A percentile compares a stretch with the other conserved stretches of the same genome.
These are phyloP conservation scores for Rousettus leschenaultii DNA, from an alignment of 2,113 vertebrate species.

Conservation along the genomic window DNA sequence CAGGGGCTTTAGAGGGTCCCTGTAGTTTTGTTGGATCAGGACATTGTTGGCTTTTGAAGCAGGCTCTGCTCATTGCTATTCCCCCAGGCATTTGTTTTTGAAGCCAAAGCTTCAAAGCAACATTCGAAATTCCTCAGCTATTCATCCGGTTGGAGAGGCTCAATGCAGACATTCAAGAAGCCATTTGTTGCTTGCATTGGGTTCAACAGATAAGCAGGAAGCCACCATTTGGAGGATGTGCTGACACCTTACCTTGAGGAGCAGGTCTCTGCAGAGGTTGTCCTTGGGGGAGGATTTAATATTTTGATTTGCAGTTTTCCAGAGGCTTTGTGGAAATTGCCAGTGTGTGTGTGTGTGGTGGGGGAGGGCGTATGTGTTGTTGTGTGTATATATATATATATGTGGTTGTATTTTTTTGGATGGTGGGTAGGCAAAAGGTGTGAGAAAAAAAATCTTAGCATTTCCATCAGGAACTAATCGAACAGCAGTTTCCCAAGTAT, in stretches of 20 bases:
- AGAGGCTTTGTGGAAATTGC: slow-evolving; percentile 5
- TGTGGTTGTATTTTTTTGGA: neutral
- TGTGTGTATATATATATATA: neutral
- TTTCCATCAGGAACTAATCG: neutral
- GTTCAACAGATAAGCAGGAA: slow-evolving; percentile 42
- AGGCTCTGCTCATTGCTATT: slow-evolving; percentile 50
- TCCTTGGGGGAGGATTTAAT: neutral
- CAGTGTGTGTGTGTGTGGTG: neutral
- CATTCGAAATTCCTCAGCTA: slow-evolving; percentile 46
- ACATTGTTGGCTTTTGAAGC: slow-evolving; percentile 48
- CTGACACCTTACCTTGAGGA: neutral
- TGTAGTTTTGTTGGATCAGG: slow-evolving; percentile 32
- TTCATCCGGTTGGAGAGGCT: neutral
- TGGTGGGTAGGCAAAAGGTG: neutral
- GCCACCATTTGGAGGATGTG: slow-evolving; percentile 41
- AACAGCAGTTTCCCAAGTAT: slow-evolving; percentile 3
- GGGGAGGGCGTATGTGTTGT: neutral
- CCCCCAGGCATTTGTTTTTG: slow-evolving; percentile 61
- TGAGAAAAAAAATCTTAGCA: slow-evolving; percentile 36
- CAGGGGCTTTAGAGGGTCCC: neutral
- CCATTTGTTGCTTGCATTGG: slow-evolving; percentile 64
- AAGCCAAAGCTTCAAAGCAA: slow-evolving; percentile 66
- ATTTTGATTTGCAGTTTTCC: slow-evolving; percentile 40
- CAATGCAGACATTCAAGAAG: neutral
- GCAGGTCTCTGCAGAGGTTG: neutral